phyloP scores from a whole-genome alignment of 2,797 vertebrate species.

The Otolemur crassicaudatus region DNA sequence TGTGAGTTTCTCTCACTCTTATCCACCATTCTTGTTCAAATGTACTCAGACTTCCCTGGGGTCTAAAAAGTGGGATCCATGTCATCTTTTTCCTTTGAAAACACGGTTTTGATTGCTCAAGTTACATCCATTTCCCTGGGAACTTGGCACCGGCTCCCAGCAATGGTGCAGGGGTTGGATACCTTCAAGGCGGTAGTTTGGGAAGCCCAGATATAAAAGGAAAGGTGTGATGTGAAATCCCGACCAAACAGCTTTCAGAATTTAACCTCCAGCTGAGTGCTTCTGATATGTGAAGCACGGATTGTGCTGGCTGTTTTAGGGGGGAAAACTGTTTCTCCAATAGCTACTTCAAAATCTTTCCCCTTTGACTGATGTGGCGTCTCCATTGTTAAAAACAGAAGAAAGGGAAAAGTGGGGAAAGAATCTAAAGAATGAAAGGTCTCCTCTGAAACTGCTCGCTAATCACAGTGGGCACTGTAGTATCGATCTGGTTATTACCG shows the following conservation, averaged over 20 bases:
- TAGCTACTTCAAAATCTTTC: conserved; percentile 79
- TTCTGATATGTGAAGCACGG: conserved; percentile 80
- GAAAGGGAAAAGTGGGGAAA: conserved; percentile 17
- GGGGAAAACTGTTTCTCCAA: conserved; percentile 75
- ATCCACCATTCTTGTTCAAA: background rate
- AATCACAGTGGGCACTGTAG: conserved; percentile 33
- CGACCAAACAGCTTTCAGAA: conserved; percentile 81
- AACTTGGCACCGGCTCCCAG: background rate
- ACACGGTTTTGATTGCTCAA: conserved; percentile 33
- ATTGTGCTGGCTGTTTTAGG: conserved; percentile 79
- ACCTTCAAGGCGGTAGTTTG: conserved; percentile 34
- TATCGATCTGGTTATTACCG: conserved; percentile 24
- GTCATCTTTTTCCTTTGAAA: conserved; percentile 48
- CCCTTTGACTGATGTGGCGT: conserved; percentile 53
- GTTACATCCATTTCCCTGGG: conserved; percentile 19
- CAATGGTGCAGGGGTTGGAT: background rate
- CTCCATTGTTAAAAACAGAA: conserved; percentile 80
- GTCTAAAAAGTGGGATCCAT: background rate
- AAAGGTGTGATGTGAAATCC: conserved; percentile 76
- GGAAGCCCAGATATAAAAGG: conserved; percentile 57
- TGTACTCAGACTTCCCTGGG: background rate
- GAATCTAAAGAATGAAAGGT: conserved; percentile 56
- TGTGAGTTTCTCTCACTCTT: conserved; percentile 8
- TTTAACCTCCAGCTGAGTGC: conserved; percentile 78
- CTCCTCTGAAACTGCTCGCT: conserved; percentile 65